These are phyloP conservation scores for Ctenosaura bakeri DNA, from an alignment of 2,797 vertebrate genomes.

Conservation along the genomic window DNA sequence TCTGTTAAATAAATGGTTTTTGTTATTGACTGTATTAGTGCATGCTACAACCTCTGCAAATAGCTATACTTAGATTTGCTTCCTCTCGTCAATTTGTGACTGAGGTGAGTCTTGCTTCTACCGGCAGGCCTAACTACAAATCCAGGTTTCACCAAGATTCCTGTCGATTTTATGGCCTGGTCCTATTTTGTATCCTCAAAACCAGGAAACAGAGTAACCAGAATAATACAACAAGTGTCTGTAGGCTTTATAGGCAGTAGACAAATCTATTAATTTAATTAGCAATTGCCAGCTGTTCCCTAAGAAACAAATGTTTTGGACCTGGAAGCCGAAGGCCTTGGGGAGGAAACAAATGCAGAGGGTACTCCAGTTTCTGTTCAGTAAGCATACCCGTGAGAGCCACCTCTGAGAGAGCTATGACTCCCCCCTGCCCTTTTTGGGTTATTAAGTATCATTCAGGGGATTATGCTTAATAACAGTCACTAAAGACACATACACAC, in stretches of 20 bases:
- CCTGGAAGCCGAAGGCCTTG: background rate
- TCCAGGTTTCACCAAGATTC: background rate
- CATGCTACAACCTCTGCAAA: background rate
- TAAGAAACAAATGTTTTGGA: constrained; percentile 6
- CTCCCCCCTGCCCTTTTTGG: background rate
- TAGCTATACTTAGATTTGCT: background rate
- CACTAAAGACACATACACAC: no score
- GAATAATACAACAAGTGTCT: background rate
- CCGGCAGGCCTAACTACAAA: background rate
- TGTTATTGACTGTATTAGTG: background rate
- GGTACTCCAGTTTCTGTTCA: background rate
- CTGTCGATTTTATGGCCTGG: background rate
- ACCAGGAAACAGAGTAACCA: background rate
- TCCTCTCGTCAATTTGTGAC: background rate
- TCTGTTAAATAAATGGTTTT: background rate
- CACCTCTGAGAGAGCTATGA: background rate
- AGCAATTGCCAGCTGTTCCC: constrained; percentile 19
- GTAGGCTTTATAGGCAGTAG: background rate
- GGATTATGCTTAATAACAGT: background rate
- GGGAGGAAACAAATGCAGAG: background rate
- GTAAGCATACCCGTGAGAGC: background rate
- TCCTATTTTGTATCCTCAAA: background rate
- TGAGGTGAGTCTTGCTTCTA: background rate
- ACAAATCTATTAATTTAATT: background rate
- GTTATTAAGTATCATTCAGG: background rate